These are phyloP conservation scores for Drosophila mulleri DNA, from an alignment of 2,888 invertebrate species.

Conservation along the genomic window DNA sequence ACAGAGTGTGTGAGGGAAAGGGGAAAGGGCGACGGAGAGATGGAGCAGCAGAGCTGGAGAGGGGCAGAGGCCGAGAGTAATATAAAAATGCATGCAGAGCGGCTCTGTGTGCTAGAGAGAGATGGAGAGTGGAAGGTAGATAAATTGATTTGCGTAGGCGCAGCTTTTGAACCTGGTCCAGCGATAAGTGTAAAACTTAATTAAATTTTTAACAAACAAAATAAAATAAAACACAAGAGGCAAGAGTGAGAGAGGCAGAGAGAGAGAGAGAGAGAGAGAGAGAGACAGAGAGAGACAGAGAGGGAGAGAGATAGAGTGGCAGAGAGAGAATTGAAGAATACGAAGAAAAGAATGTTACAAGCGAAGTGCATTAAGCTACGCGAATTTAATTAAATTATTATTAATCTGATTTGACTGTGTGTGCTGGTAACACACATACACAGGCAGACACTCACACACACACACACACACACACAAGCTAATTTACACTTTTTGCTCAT, in stretches of 20 bases:
- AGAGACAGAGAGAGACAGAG: constrained; percentile 4
- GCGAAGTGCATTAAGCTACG: constrained; percentile 76
- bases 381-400: constrained; percentile 80
- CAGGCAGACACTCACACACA: constrained; percentile 8
- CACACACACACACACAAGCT: constrained; percentile 12
- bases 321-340: constrained; percentile 20
- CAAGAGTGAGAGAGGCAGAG: background rate
- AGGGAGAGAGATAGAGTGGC: background rate
- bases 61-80: background rate
- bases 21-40: too few species aligned
- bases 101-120: too few species aligned
- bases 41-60: background rate
- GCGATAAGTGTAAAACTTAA: constrained; percentile 74
- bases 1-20: background rate
- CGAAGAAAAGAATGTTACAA: constrained; percentile 44
- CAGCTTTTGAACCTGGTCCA: constrained; percentile 18
- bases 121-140: background rate
- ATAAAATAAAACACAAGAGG: constrained; percentile 6
- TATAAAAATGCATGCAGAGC: background rate
- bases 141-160: constrained; percentile 10
- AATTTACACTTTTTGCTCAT: constrained; percentile 31
- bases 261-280: constrained; percentile 2
- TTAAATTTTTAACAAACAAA: constrained; percentile 59
- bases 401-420: constrained; percentile 71
- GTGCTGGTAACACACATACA: constrained; percentile 17